Base-by-base conservation (phyloP, 1,140 invertebrate genomes). In the Drosophila sturtevanti region DNA sequence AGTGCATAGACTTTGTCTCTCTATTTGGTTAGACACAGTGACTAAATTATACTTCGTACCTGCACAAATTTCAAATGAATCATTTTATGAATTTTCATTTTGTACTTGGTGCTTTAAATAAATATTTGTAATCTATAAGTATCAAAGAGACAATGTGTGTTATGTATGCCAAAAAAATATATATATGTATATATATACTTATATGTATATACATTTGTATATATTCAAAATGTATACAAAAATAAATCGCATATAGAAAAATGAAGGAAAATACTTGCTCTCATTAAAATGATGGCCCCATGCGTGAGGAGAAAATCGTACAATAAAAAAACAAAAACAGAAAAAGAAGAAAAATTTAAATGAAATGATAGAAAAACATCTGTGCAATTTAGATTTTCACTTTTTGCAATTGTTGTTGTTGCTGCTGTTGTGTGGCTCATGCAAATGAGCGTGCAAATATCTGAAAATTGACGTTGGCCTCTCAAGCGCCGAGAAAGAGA, bases 391-490 rank as follows among this genome's bases (percentile, higher is more conserved):
- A 58, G 48, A 82, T 89, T 87, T 86, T 87, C 79, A 89, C 84
- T 81, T 74, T 72, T 81, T 64, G 6, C 27, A 31, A 64, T 65
- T 5, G 63, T 66, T 48, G 37, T 24, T 67, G 60, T 76, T 52
- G 64, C 41, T 14, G 52, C 18, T 60, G 31, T 34, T 27, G n/a
- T 56, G 27, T 34, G 27, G 54, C 51, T 24, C 84, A 89, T 87
- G 82, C 82, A 87, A 87, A 87, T 87, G 79, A 87, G 79, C 82
- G 76, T 87, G 84, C 76, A 82, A 73, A 59, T 63, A 79, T 72
- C 35, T 63, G 54, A 35, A 38, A 70, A 60, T 27, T 65, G 65
- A 9, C 31, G 24, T 22, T 21, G 16, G 41, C 16, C 41, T 48
- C 10, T 18, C 9, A 48, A 16, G 21, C 16, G 41, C 41, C 16